Conservation (phyloP, 2,113 vertebrate genomes). For the Cairina moschata region DNA sequence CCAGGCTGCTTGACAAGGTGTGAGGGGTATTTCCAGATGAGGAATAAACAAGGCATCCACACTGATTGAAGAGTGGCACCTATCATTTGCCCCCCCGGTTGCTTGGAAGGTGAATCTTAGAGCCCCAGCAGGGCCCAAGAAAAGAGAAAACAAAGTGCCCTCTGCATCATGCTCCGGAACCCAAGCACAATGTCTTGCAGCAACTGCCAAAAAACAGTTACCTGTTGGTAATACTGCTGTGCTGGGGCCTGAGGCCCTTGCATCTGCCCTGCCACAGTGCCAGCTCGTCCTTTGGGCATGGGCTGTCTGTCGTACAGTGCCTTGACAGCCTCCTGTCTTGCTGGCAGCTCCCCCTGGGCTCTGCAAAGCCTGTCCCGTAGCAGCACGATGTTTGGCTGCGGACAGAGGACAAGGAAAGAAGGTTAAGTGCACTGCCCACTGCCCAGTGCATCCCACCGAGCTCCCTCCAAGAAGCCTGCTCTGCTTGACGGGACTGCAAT, state of each 20-base stretch:
- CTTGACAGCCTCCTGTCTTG: constrained; percentile 47
- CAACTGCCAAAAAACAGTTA: constrained; percentile 10
- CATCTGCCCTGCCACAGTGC: constrained; percentile 59
- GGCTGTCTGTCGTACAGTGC: constrained; percentile 47
- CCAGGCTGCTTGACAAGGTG: neutral
- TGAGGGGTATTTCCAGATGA: neutral
- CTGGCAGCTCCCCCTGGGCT: constrained; percentile 83
- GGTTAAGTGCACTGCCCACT: neutral
- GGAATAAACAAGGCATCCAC: neutral
- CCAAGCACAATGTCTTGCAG: neutral
- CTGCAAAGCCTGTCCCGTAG: constrained; percentile 87
- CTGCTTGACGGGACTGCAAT: neutral
- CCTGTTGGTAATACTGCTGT: constrained; percentile 83
- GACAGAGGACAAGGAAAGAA: constrained; percentile 10
- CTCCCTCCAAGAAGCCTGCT: neutral
- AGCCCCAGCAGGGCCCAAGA: neutral
- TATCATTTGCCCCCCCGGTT: neutral
- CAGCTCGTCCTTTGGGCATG: constrained; percentile 46
- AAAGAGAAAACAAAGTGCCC: neutral
- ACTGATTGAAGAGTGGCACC: neutral
- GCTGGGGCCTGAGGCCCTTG: constrained; percentile 67
- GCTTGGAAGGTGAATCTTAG: neutral
- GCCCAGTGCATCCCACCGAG: neutral
- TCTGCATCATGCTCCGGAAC: neutral
- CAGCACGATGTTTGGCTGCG: constrained; percentile 83